These are phyloP conservation scores for Cranoglanis bouderius DNA, from an alignment of 2,113 vertebrate species.

Conservation along the genomic window DNA sequence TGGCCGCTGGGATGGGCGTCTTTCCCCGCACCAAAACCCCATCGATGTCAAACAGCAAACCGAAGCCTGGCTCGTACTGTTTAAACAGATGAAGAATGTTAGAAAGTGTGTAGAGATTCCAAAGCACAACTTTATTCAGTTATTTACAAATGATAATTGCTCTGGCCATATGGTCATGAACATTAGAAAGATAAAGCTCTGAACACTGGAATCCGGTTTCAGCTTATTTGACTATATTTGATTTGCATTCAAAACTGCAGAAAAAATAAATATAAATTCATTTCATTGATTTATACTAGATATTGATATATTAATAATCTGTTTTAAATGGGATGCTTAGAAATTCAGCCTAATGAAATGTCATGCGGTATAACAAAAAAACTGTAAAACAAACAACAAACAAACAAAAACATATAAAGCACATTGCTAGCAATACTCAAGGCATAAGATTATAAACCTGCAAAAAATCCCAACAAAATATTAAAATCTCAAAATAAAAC, in stretches of 20 bases:
- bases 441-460: neutral
- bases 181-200: neutral
- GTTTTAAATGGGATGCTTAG: too few species aligned
- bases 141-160: neutral
- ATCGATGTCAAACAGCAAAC: conserved; percentile 85
- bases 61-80: conserved; percentile 72
- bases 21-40: conserved; percentile 84
- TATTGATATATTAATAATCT: too few species aligned
- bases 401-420: neutral
- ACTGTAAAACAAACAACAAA: neutral
- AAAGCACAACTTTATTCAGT: neutral
- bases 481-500: too few species aligned
- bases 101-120: neutral
- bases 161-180: neutral
- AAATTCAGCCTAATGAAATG: too few species aligned
- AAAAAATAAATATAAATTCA: neutral
- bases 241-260: too few species aligned
- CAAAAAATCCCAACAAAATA: neutral
- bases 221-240: neutral
- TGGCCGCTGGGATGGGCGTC: conserved; percentile 80
- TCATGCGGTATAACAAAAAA: too few species aligned
- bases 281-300: neutral
- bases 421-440: neutral
- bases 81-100: neutral
- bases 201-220: neutral